Base-by-base conservation (phyloP, 2,888 invertebrate species). In the Anorthoa munda region DNA sequence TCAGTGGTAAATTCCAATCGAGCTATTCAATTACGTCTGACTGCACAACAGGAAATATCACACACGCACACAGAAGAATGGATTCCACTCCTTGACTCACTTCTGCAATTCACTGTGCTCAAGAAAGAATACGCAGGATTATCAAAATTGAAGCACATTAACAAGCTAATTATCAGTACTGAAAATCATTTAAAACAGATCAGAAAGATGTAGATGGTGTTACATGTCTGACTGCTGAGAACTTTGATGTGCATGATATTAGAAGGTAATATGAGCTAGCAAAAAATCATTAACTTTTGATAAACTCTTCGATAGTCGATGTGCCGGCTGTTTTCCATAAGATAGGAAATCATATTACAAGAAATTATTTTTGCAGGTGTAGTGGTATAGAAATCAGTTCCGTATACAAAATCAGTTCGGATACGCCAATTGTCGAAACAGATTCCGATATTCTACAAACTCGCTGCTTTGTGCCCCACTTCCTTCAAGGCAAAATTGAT, bases 11-110 rank as follows among this genome's bases (percentile, higher is more conserved):
- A 58, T 79, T 79, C n/a, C 65, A 77, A 50, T 66, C 82, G 7
- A 79, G 82, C 12, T 82, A 70, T 61, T 79, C 79, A 50, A 53
- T 65, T 23, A 23, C 65, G 2, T 51, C 61, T 18, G 31, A 94
- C 9, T 98, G 98, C 97, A 96, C 96, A 2, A 90, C 98, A 26
- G 97, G 97, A 90, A 97, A 98, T 79, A 70, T 79, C 2, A 74
- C 82, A 45, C 12, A 60, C 82, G 50, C 12, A 60, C 26, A 82
- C 67, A 11, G 59, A 75, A 5, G 82, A 80, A 39, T 90, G 88
- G 89, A 81, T 80, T 53, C 66, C 84, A 55, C 21, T 79, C 1
- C 45, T 81, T 21, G 80, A 75, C 60, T 78, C 4, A 84, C 85
- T 45, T 88, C 86, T 11, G 73, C 83, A 48, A 67, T 90, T 46